A percentile compares a stretch with the other conserved stretches of the same genome.
Conservation (phyloP, 2,888 invertebrate species). For the Trimorus sp. region DNA sequence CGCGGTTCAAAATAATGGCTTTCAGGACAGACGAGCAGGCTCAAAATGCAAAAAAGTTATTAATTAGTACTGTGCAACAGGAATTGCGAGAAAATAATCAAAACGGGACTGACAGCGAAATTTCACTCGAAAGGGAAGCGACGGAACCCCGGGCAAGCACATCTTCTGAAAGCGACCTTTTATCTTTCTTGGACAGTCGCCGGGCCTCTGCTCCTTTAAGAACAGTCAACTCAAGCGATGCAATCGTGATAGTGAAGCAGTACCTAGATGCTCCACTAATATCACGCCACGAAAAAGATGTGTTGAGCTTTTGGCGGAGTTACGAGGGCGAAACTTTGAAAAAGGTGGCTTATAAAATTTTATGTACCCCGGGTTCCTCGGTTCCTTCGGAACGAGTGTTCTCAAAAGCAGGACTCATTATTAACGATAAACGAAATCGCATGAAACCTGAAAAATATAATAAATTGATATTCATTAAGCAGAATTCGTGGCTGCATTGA, state of each 20-base stretch:
- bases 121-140: too few species aligned
- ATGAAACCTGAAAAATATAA: not conserved
- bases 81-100: not conserved
- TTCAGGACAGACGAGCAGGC: slow-evolving; percentile 10
- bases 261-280: not conserved
- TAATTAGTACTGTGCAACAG: not conserved
- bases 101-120: not conserved
- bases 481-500: too few species aligned
- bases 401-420: not conserved
- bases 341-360: too few species aligned
- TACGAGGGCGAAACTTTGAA: not conserved
- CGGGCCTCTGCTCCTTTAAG: too few species aligned
- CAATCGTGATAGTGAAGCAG: too few species aligned
- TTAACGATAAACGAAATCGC: not conserved
- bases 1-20: slow-evolving; percentile 2
- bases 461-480: not conserved
- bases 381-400: not conserved
- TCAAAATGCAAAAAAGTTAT: slow-evolving; percentile 3
- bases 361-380: not conserved
- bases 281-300: slow-evolving; percentile 2
- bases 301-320: slow-evolving; percentile 25
- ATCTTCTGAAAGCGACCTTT: too few species aligned
- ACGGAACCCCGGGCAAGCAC: too few species aligned
- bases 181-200: too few species aligned
- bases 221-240: too few species aligned